Evolutionary conservation across 2,113 vertebrate genomes (phyloP).

Genomic region (Odontesthes bonariensis): DNA sequence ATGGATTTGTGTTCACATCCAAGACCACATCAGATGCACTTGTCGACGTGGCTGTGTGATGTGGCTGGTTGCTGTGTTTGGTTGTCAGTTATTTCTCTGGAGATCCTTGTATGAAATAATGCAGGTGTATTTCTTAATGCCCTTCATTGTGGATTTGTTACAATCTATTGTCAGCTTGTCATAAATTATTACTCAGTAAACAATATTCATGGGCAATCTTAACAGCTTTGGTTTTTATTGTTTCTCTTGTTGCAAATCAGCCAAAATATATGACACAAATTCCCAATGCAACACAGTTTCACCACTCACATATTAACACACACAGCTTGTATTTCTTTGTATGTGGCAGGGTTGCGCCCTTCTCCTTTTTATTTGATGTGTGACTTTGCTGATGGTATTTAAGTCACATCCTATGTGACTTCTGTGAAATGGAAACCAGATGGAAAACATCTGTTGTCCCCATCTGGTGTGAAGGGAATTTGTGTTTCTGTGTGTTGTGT

Average conservation of each 20-base stretch:
- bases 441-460: slow-evolving; percentile 73
- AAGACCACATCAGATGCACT: slow-evolving; percentile 56
- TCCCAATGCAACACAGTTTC: not conserved
- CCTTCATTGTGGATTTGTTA: not conserved
- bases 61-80: slow-evolving; percentile 35
- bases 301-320: slow-evolving; percentile 30
- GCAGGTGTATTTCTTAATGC: slow-evolving; percentile 59
- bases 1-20: slow-evolving; percentile 26
- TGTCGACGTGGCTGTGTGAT: slow-evolving; percentile 59
- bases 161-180: not conserved
- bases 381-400: slow-evolving; percentile 62
- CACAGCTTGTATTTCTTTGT: slow-evolving; percentile 24
- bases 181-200: slow-evolving; percentile 6
- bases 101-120: slow-evolving; percentile 5
- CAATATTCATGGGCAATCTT: not conserved
- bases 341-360: slow-evolving; percentile 11
- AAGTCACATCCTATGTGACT: slow-evolving; percentile 61
- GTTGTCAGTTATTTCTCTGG: slow-evolving; percentile 43
- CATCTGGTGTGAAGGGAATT: slow-evolving; percentile 54
- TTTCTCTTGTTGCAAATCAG: slow-evolving; percentile 3
- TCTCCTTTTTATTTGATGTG: slow-evolving; percentile 59
- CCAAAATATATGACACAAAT: slow-evolving; percentile 3
- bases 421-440: slow-evolving; percentile 71
- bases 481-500: slow-evolving; percentile 14
- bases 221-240: not conserved